Evolutionary conservation across 2,113 vertebrate genomes (phyloP).

Genomic region (Dicrurus megarhynchus): DNA sequence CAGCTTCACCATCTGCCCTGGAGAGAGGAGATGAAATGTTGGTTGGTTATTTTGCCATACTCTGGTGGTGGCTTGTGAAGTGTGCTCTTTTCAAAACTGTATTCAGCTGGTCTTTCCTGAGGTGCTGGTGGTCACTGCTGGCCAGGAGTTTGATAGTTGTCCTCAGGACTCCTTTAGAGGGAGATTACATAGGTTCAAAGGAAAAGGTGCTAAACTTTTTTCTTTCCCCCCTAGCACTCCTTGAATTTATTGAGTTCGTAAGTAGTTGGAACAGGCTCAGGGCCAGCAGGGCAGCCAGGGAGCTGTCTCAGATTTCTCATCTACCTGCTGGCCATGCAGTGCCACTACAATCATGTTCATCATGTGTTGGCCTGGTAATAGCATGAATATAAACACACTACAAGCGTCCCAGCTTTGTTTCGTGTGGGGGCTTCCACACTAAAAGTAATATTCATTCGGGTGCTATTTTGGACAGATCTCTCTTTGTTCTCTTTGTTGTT

Average conservation of each 20-base stretch:
- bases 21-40: not conserved
- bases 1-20: not conserved
- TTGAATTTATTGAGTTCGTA: not conserved
- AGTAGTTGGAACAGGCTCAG: not conserved
- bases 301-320: not conserved
- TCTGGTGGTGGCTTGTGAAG: not conserved
- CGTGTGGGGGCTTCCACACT: not conserved
- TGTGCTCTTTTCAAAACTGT: not conserved
- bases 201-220: not conserved
- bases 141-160: not conserved
- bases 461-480: not conserved
- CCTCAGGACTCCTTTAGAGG: not conserved
- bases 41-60: not conserved
- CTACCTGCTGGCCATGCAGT: not conserved
- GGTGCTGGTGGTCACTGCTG: not conserved
- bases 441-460: not conserved
- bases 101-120: not conserved
- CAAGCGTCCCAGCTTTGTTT: not conserved
- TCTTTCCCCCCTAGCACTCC: rapidly evolving
- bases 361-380: not conserved
- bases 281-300: not conserved
- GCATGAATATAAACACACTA: not conserved
- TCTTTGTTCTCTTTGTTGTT: not conserved
- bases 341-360: not conserved
- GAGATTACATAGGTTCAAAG: not conserved